A percentile compares a stretch with the other conserved stretches of the same genome.
These are phyloP conservation scores for Monochamus alternatus DNA, from an alignment of 2,888 invertebrate genomes.

Conservation along the genomic window DNA sequence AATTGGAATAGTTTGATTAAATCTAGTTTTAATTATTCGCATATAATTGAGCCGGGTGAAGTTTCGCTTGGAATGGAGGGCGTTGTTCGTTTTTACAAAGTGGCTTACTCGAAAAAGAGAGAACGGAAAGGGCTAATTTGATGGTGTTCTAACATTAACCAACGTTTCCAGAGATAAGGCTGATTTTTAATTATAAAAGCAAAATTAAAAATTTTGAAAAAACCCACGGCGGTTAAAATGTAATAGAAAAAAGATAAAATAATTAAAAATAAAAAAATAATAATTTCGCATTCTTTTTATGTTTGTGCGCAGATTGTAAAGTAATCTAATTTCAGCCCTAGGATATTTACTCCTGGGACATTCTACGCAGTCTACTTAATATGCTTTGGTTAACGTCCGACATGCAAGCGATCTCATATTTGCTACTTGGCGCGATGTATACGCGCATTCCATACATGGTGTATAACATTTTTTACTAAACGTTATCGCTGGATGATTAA, in stretches of 20 bases:
- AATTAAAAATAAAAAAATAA: no score
- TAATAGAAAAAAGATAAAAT: no score
- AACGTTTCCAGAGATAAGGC: not conserved
- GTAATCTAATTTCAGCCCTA: slow-evolving; percentile 10
- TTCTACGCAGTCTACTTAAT: slow-evolving; percentile 19
- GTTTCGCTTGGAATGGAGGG: not conserved
- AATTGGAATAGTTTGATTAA: slow-evolving; percentile 53
- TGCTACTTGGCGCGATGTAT: not conserved
- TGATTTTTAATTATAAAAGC: not conserved
- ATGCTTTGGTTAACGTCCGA: slow-evolving; percentile 9
- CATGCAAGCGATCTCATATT: not conserved
- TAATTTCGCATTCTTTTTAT: slow-evolving; percentile 14
- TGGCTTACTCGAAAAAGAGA: not conserved
- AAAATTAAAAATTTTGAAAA: no score
- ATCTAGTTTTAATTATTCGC: slow-evolving; percentile 50
- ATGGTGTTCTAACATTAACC: not conserved
- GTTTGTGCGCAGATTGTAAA: not conserved
- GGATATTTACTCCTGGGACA: slow-evolving; percentile 13
- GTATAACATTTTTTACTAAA: not conserved
- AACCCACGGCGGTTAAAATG: no score
- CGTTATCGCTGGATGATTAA: no score
- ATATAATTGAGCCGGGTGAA: slow-evolving; percentile 38
- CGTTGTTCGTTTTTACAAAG: slow-evolving; percentile 5
- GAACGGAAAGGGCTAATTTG: not conserved
- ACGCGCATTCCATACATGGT: not conserved